Percentiles rank a stretch among this genome's conserved stretches.
These are phyloP conservation scores for Nemurella pictetii DNA, from an alignment of 2,888 invertebrate genomes.

Conservation along the genomic window DNA sequence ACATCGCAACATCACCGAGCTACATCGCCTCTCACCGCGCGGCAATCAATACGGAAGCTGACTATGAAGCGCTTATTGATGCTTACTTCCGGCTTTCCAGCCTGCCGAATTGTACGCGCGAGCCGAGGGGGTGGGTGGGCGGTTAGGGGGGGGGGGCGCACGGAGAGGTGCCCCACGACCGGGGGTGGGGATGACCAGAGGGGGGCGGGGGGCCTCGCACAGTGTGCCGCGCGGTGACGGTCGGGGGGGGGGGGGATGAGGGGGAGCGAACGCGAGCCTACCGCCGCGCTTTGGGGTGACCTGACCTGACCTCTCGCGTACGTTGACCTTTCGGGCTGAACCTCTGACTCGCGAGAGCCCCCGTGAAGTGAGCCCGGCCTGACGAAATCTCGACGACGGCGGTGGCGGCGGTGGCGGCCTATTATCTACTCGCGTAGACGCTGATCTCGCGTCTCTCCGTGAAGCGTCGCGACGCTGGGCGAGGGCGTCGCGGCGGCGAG, in stretches of 20 bases:
- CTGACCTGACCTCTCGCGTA: slow-evolving; percentile 21
- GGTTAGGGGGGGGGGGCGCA: background rate
- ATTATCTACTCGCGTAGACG: too few relatives aligned
- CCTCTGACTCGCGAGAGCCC: background rate
- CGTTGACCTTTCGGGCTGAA: slow-evolving; percentile 27
- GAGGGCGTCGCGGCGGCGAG: too few relatives aligned
- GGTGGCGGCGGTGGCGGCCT: too few relatives aligned
- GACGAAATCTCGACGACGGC: background rate
- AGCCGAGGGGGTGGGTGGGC: background rate
- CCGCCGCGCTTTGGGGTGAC: background rate
- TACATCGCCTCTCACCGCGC: too few relatives aligned
- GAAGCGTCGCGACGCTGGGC: background rate
- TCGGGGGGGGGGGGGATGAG: background rate
- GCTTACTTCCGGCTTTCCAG: slow-evolving; percentile 5
- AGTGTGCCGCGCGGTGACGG: background rate
- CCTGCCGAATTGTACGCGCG: background rate
- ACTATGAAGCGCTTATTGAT: background rate
- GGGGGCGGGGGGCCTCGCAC: background rate
- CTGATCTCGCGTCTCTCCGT: background rate
- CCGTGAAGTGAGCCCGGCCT: background rate
- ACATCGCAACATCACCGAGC: too few relatives aligned
- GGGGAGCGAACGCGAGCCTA: background rate
- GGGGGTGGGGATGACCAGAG: background rate
- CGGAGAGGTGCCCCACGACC: background rate
- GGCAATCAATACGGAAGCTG: slow-evolving; percentile 20